Base-by-base conservation (phyloP, 2,888 invertebrate species). In the Meganola albula region DNA sequence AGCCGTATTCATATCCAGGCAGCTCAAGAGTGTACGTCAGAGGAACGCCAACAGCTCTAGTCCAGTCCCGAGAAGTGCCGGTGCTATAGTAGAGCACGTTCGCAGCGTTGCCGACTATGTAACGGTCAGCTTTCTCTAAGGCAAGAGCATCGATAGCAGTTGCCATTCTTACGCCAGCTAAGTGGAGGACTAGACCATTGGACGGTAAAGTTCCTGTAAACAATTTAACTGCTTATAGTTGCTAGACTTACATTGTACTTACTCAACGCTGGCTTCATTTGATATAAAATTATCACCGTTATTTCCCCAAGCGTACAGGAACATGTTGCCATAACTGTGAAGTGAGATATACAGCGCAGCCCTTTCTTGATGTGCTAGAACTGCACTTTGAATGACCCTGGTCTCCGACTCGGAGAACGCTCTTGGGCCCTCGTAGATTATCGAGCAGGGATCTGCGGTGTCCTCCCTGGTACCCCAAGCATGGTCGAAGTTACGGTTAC, bases 401-500 rank as follows among this genome's bases (percentile, higher is more conserved):
- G 82, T 89, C 74, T 93, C 94, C 0, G 88, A 82, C 59, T 93
- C 92, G 0, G 93, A 92, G 73, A 92, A 91, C 1, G 91, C 58
- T 0, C 63, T 45, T 0, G 88, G 82, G 1, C 94, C 94, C 22
- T 89, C 89, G 63, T 83, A 94, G 4, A 85, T 88, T 2, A 90
- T 87, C 2, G 78, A 55, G 66, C 93, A 94, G 0, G 88, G 90
- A 33, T 87, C 46, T 3, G 58, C 50, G 34, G 82, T 84, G 5
- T 66, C 69, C 1, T 71, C 87, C 38, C 51, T 74, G 70, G 86
- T 88, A 74, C 89, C 90, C 92, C 93, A 94, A 43, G 90, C 73
- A 53, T 88, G 90, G 36, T 88, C 92, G 57, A 92, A 95, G 74
- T 94, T 95, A 13, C 94, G 86, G 69, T 94, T 94, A 0, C 89